Conservation (phyloP, 1,140 invertebrate species). For the Aricia agestis region DNA sequence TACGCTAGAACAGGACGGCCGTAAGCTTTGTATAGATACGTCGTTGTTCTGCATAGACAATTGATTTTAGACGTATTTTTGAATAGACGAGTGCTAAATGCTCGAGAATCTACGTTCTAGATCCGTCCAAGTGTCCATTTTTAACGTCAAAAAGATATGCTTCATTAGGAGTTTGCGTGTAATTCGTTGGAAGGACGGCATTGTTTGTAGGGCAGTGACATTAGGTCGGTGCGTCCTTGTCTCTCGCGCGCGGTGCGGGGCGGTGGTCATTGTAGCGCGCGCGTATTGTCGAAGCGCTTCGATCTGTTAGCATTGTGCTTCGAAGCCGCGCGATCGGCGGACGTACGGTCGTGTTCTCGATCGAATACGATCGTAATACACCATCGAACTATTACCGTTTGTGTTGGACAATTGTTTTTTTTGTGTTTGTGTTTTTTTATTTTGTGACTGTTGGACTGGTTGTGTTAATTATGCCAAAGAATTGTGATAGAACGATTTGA, state of each 20-base stretch:
- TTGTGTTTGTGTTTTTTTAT: conserved; percentile 31
- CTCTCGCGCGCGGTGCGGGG: conserved; percentile 60
- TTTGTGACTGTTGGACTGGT: conserved; percentile 41
- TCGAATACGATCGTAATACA: conserved; percentile 47
- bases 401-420: conserved; percentile 49
- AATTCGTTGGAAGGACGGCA: conserved; percentile 52
- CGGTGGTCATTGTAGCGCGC: conserved; percentile 69
- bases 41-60: conserved; percentile 67
- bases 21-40: conserved; percentile 70
- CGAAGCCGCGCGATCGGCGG: conserved; percentile 44
- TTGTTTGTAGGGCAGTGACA: conserved; percentile 73
- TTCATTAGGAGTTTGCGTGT: conserved; percentile 39
- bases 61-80: conserved; percentile 57
- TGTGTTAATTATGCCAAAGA: conserved; percentile 63
- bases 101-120: conserved; percentile 4
- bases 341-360: conserved; percentile 46
- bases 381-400: conserved; percentile 45
- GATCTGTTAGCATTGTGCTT: conserved; percentile 72
- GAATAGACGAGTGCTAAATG: conserved; percentile 41
- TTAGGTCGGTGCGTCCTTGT: conserved; percentile 71
- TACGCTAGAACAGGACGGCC: conserved; percentile 63
- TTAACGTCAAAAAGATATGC: conserved; percentile 24
- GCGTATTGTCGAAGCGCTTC: conserved; percentile 70
- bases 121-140: neutral
- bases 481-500: conserved; percentile 59